A percentile compares a stretch with the other conserved stretches of the same genome.
Evolutionary conservation across 2,797 vertebrate species (phyloP).

Genomic region (Parauchenoglanis punctatus): DNA sequence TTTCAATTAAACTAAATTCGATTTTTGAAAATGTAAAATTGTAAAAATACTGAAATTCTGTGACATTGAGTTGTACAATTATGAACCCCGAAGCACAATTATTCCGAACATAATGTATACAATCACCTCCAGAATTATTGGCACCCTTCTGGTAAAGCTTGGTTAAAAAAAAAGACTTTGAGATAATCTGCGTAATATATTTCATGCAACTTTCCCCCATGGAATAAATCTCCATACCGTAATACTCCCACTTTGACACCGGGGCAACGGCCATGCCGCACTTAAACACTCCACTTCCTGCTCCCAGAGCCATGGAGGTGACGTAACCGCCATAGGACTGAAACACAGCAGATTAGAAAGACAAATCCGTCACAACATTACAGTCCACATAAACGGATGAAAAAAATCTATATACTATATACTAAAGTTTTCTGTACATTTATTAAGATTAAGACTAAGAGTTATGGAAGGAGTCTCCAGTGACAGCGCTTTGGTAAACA

Average conservation of each 20-base stretch:
- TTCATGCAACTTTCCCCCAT: too few relatives aligned
- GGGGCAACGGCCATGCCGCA: conserved; percentile 97
- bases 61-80: neutral
- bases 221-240: conserved; percentile 80
- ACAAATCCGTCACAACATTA: neutral
- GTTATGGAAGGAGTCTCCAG: conserved; percentile 8
- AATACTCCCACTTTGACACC: conserved; percentile 93
- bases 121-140: neutral
- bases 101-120: neutral
- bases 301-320: conserved; percentile 93
- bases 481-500: neutral
- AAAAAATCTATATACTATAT: neutral
- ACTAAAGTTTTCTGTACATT: neutral
- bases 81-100: neutral
- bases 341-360: conserved; percentile 41
- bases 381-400: neutral
- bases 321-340: conserved; percentile 99
- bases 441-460: neutral
- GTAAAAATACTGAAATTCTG: neutral
- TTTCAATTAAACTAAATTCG: neutral
- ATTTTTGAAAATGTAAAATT: neutral
- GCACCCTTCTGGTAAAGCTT: neutral
- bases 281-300: conserved; percentile 89
- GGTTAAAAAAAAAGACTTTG: neutral
- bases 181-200: neutral